phyloP scores from a whole-genome alignment of 2,888 invertebrate species.

The Dendrolimus pini region DNA sequence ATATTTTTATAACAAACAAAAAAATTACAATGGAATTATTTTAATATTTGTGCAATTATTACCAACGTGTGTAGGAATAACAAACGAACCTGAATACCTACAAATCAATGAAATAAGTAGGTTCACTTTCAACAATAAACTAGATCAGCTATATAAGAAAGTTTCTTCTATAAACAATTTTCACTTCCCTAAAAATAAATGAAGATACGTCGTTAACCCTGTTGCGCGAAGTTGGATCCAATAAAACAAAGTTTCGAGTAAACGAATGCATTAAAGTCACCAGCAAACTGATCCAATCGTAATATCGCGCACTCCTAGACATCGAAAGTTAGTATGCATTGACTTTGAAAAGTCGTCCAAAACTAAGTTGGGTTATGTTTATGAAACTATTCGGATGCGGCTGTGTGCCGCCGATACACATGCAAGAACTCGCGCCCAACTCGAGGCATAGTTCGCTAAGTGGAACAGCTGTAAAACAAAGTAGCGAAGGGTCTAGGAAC shows the following conservation, averaged over 20 bases:
- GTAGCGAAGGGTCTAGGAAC: slow-evolving; percentile 76
- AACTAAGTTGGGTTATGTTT: slow-evolving; percentile 77
- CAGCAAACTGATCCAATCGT: slow-evolving; percentile 72
- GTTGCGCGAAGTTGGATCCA: slow-evolving; percentile 57
- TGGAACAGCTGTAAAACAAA: slow-evolving; percentile 77
- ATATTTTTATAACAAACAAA: too few relatives aligned
- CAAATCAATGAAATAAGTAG: too few relatives aligned
- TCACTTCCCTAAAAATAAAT: slow-evolving; percentile 36
- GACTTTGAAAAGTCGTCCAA: slow-evolving; percentile 77
- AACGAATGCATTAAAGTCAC: slow-evolving; percentile 74
- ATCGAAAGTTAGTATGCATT: slow-evolving; percentile 77
- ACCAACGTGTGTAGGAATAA: too few relatives aligned
- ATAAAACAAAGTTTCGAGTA: slow-evolving; percentile 72
- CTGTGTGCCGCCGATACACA: slow-evolving; percentile 74
- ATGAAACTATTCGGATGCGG: slow-evolving; percentile 75
- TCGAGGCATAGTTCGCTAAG: slow-evolving; percentile 75
- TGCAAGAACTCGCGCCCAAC: slow-evolving; percentile 75
- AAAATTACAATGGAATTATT: too few relatives aligned
- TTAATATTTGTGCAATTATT: too few relatives aligned
- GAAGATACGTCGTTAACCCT: slow-evolving; percentile 53
- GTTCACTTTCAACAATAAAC: too few relatives aligned
- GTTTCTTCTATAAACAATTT: too few relatives aligned
- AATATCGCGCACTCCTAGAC: slow-evolving; percentile 72
- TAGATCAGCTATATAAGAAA: too few relatives aligned
- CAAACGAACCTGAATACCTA: too few relatives aligned